Conservation (phyloP, 2,113 vertebrate genomes). For the Anoplopoma fimbria region DNA sequence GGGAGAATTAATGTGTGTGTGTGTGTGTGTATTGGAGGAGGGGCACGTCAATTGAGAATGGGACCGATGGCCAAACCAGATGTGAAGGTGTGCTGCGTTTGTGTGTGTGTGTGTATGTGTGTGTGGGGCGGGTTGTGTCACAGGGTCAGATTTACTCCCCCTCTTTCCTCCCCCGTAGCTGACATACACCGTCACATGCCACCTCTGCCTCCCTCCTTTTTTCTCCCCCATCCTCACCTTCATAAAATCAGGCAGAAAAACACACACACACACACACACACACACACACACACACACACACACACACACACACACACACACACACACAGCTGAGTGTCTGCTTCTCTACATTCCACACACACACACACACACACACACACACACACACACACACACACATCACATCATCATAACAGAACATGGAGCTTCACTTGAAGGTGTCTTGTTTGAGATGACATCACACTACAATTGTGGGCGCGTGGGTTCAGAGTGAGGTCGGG, state of each 20-base stretch:
- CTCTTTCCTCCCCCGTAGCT: constrained; percentile 15
- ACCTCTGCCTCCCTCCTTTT: constrained; percentile 20
- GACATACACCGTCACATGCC: constrained; percentile 63
- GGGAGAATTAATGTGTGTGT: constrained; percentile 74
- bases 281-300: constrained; percentile 22
- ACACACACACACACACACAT: constrained; percentile 9
- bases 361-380: constrained; percentile 20
- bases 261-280: constrained; percentile 24
- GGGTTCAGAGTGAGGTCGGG: constrained; percentile 75
- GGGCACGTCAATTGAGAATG: constrained; percentile 60
- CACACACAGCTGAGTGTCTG: constrained; percentile 19
- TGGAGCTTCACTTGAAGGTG: constrained; percentile 24
- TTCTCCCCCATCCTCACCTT: constrained; percentile 28
- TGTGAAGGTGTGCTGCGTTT: constrained; percentile 62
- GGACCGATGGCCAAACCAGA: constrained; percentile 77
- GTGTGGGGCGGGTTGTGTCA: constrained; percentile 43
- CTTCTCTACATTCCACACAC: constrained; percentile 31
- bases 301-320: constrained; percentile 8
- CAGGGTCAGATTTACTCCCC: constrained; percentile 58
- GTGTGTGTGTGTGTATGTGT: constrained; percentile 31
- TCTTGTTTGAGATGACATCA: constrained; percentile 65
- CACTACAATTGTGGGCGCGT: constrained; percentile 13
- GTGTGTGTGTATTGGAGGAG: constrained; percentile 66
- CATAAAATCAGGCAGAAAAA: constrained; percentile 19
- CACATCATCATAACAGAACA: constrained; percentile 6